These are phyloP conservation scores for Galerucella calmariensis DNA, from an alignment of 2,888 invertebrate species.

Conservation along the genomic window DNA sequence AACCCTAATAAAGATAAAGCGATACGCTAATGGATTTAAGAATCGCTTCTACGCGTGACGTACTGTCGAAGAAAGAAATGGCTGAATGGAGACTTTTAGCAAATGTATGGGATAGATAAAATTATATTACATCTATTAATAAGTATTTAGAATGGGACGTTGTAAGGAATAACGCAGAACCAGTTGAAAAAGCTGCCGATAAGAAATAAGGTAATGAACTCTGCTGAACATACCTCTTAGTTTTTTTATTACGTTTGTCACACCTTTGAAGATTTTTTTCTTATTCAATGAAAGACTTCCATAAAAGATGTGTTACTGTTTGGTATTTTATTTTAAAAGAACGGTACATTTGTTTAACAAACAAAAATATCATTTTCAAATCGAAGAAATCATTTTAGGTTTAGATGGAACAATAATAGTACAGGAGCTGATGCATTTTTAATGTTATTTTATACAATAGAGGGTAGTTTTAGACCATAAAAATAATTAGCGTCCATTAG, in stretches of 20 bases:
- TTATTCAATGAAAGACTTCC: slow-evolving; percentile 2
- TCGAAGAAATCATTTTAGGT: too few species aligned
- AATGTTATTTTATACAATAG: too few species aligned
- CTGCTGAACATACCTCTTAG: slow-evolving; percentile 27
- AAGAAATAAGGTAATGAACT: slow-evolving; percentile 34
- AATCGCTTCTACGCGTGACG: slow-evolving; percentile 37
- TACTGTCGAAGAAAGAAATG: slow-evolving; percentile 46
- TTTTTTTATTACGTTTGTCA: slow-evolving; percentile 28
- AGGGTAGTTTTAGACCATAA: too few species aligned
- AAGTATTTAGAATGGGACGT: slow-evolving; percentile 41
- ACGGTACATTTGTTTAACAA: too few species aligned
- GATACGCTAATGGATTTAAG: slow-evolving; percentile 9
- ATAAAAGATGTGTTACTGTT: slow-evolving; percentile 5
- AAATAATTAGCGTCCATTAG: too few species aligned
- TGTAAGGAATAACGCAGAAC: slow-evolving; percentile 29
- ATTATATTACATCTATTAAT: slow-evolving; percentile 49
- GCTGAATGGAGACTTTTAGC: slow-evolving; percentile 46
- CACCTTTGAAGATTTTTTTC: slow-evolving; percentile 15
- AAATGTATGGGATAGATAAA: slow-evolving; percentile 49
- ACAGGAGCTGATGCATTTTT: too few species aligned
- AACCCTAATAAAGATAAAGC: background rate
- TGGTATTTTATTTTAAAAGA: background rate
- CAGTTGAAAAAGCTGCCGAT: slow-evolving; percentile 35
- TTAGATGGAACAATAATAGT: too few species aligned
- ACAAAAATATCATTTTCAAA: too few species aligned